These are phyloP conservation scores for Calameuta idolon DNA, from an alignment of 2,888 invertebrate species.

Conservation along the genomic window DNA sequence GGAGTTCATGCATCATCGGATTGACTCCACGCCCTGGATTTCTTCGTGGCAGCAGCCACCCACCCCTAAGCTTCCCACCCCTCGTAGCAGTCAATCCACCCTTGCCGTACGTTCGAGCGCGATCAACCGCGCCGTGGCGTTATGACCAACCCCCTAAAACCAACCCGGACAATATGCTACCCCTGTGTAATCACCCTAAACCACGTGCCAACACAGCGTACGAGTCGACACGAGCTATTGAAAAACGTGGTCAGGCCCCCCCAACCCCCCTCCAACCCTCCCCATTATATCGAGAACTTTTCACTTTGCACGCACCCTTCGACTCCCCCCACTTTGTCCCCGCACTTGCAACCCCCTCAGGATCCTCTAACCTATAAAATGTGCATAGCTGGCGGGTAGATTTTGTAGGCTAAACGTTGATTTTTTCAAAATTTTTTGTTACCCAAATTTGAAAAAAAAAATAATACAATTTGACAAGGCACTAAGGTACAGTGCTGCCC, in stretches of 20 bases:
- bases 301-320: slow-evolving; percentile 21
- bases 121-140: neutral
- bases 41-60: slow-evolving; percentile 30
- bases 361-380: neutral
- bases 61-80: slow-evolving; percentile 37
- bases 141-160: neutral
- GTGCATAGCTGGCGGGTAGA: neutral
- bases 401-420: neutral
- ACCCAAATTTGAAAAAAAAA: neutral
- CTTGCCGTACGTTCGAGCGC: slow-evolving; percentile 13
- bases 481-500: neutral
- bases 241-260: slow-evolving; percentile 47
- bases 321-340: no score
- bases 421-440: neutral
- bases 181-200: slow-evolving; percentile 57
- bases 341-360: neutral
- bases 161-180: slow-evolving; percentile 53
- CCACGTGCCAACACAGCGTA: slow-evolving; percentile 47
- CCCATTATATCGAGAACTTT: slow-evolving; percentile 46
- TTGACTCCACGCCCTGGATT: slow-evolving; percentile 45
- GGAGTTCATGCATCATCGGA: slow-evolving; percentile 50
- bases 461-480: neutral
- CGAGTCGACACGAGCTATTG: slow-evolving; percentile 41
- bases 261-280: neutral
- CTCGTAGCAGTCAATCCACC: slow-evolving; percentile 23